These are phyloP conservation scores for Zonitis immaculata DNA, from an alignment of 2,888 invertebrate species.

Conservation along the genomic window DNA sequence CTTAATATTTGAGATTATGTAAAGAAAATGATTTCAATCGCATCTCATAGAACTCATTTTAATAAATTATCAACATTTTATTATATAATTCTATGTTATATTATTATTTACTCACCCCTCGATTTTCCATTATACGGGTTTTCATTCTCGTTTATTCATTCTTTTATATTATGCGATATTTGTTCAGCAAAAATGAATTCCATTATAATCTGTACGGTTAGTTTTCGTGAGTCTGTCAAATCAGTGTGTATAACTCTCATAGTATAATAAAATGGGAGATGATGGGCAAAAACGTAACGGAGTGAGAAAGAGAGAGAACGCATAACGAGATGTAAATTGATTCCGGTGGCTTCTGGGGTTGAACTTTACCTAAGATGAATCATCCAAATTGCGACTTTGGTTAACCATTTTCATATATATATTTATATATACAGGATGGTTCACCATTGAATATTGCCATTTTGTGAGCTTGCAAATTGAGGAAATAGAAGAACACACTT, in stretches of 20 bases:
- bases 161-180: conserved; percentile 18
- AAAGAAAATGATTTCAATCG: too few relatives aligned
- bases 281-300: too few relatives aligned
- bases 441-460: too few relatives aligned
- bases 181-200: conserved; percentile 21
- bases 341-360: conserved; percentile 44
- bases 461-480: too few relatives aligned
- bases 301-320: too few relatives aligned
- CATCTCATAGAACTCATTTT: neutral
- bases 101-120: too few relatives aligned
- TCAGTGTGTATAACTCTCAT: conserved; percentile 19
- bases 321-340: conserved; percentile 50
- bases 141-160: conserved; percentile 1
- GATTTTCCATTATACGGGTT: too few relatives aligned
- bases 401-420: conserved; percentile 43
- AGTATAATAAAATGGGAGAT: conserved; percentile 21
- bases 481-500: too few relatives aligned
- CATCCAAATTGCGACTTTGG: conserved; percentile 45
- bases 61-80: neutral
- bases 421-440: too few relatives aligned
- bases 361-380: conserved; percentile 48
- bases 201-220: conserved; percentile 21
- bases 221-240: conserved; percentile 24
- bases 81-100: too few relatives aligned
- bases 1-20: too few relatives aligned